phyloP scores from a whole-genome alignment of 2,888 invertebrate genomes.

The Oligia latruncula region DNA sequence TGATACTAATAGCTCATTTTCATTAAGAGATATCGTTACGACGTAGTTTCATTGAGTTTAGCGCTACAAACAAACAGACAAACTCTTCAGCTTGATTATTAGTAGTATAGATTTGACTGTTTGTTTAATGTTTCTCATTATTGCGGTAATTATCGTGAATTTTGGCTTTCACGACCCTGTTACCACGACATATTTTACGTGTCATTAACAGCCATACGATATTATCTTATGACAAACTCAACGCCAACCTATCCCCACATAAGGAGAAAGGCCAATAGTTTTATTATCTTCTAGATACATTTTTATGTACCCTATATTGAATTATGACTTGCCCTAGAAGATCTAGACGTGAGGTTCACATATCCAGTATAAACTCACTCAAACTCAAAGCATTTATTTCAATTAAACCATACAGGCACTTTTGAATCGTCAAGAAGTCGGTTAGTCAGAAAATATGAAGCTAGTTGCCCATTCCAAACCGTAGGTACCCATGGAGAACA shows the following conservation, averaged over 20 bases:
- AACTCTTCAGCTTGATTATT: too few relatives aligned
- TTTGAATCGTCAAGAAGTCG: too few relatives aligned
- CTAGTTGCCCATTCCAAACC: too few relatives aligned
- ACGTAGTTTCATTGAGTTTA: too few relatives aligned
- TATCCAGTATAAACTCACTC: background rate
- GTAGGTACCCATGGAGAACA: background rate
- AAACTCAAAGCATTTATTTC: too few relatives aligned
- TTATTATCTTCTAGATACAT: conserved; percentile 28
- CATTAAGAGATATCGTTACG: too few relatives aligned
- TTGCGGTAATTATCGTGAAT: background rate
- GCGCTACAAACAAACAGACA: too few relatives aligned
- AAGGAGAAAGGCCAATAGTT: conserved; percentile 22
- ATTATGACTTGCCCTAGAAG: conserved; percentile 39
- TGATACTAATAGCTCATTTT: background rate
- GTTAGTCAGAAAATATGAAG: too few relatives aligned
- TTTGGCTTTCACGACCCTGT: background rate
- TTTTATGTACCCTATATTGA: conserved; percentile 30
- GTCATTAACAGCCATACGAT: background rate
- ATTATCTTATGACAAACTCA: background rate
- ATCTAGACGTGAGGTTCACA: conserved; percentile 1
- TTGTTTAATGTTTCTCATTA: background rate
- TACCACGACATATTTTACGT: background rate
- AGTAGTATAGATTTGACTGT: too few relatives aligned
- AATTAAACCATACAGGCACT: too few relatives aligned
- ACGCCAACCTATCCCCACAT: conserved; percentile 5